A percentile compares a stretch with the other conserved stretches of the same genome.
Evolutionary conservation across 2,888 invertebrate genomes (phyloP).

Genomic region (Melipona bicolor): DNA sequence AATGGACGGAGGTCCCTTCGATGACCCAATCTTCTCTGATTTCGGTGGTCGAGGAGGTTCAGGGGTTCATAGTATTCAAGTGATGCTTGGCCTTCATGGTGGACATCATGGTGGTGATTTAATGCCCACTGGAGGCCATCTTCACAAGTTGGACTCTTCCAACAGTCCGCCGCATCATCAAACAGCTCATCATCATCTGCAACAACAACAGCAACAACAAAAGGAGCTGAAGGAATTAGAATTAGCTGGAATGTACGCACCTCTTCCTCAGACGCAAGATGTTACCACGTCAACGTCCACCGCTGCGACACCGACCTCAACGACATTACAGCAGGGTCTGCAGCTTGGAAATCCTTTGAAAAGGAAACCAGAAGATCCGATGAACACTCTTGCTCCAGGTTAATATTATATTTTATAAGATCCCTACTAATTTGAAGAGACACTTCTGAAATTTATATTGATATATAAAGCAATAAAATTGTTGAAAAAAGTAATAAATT

Average conservation of each 20-base stretch:
- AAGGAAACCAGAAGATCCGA: conserved; percentile 80
- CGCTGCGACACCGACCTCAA: conserved; percentile 82
- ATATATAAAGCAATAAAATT: neutral
- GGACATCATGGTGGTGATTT: conserved; percentile 82
- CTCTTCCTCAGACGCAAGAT: conserved; percentile 83
- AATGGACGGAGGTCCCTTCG: conserved; percentile 90
- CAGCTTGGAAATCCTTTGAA: conserved; percentile 80
- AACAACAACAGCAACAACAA: conserved; percentile 84
- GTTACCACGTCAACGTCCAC: conserved; percentile 83
- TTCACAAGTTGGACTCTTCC: conserved; percentile 84
- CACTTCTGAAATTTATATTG: neutral
- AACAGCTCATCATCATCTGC: conserved; percentile 79
- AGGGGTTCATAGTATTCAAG: conserved; percentile 88
- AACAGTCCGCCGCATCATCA: conserved; percentile 83
- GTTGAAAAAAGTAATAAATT: neutral
- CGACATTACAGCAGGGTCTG: conserved; percentile 81
- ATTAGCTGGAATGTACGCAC: conserved; percentile 81
- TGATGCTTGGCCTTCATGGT: conserved; percentile 88
- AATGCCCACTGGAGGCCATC: conserved; percentile 79
- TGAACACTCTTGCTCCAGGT: conserved; percentile 80
- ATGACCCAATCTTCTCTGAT: conserved; percentile 92
- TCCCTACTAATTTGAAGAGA: neutral
- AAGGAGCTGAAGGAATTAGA: conserved; percentile 83
- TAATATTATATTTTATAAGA: neutral
- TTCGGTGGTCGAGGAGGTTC: conserved; percentile 87